Base-by-base conservation (phyloP, 2,797 vertebrate genomes). In the Lophura swinhoii region DNA sequence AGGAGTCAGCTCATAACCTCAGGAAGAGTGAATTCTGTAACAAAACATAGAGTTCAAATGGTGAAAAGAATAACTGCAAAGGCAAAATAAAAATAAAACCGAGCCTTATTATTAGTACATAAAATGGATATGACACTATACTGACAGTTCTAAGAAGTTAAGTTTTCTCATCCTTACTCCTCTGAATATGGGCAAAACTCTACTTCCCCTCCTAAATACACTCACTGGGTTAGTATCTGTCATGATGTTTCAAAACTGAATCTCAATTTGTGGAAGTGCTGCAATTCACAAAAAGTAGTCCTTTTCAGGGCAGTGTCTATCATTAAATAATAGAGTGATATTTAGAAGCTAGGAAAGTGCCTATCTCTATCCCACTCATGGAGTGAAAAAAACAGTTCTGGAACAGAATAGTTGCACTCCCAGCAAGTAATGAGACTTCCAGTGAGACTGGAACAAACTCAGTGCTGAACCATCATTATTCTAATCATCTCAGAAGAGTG, bases 201-300 rank as follows among this genome's bases (percentile, higher is more conserved):
- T 71, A 31, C 23, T 62, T 53, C 55, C 26, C 37, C 55, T 74
- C 43, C 28, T 58, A 41, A 80, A 53, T 12, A 6, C 10, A 48
- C 12, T 37, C n/a, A 35, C 17, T 48, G 31, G 26, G 37, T 53
- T 44, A 60, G 48, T 28, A 35, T 3, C 58, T 35, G 0, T 0
- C 35, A 26, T 20, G 9, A 17, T 35, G 48, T n/a, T 71, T 74
- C 39, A 71, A 33, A 33, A 51, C 1, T 35, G 66, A 68, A 44
- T 80, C 70, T 3, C 18, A 20, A 4, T 26, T 72, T 71, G 55
- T 60, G 48, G 28, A 33, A 48, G 64, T 12, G 17, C 46, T 26
- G 33, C 16, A 9, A 31, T 14, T 82, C 5, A 72, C 31, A 58
- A n/a, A 72, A 70, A 0, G 2, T 4, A 14, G 18, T 31, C 10